phyloP scores from a whole-genome alignment of 2,888 invertebrate species.

The Aphodius granarius region DNA sequence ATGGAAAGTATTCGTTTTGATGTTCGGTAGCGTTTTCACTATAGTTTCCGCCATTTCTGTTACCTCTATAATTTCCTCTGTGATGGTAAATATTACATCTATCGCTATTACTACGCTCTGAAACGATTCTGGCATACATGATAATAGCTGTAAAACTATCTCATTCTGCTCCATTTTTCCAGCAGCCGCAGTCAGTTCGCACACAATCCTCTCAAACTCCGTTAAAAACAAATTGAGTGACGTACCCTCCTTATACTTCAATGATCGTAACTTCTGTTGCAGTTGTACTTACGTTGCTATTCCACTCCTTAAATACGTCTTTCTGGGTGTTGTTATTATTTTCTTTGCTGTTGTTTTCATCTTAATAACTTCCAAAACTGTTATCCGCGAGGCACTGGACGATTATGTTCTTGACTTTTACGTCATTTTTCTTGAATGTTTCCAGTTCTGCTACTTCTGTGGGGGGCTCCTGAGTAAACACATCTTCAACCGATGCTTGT shows the following conservation, averaged over 20 bases:
- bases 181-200: slow-evolving; percentile 22
- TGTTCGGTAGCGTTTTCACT: neutral
- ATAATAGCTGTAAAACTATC: slow-evolving; percentile 25
- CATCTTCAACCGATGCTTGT: slow-evolving; percentile 27
- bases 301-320: slow-evolving; percentile 20
- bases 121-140: slow-evolving; percentile 27
- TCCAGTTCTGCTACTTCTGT: slow-evolving; percentile 8
- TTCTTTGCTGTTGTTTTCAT: slow-evolving; percentile 32
- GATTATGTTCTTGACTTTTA: slow-evolving; percentile 30
- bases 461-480: slow-evolving; percentile 8
- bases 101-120: slow-evolving; percentile 26
- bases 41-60: neutral
- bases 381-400: slow-evolving; percentile 31
- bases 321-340: slow-evolving; percentile 26
- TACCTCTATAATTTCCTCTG: neutral
- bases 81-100: slow-evolving; percentile 18
- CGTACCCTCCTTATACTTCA: slow-evolving; percentile 21
- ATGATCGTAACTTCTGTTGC: slow-evolving; percentile 22
- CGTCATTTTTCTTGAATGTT: slow-evolving; percentile 28
- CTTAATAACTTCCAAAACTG: slow-evolving; percentile 32
- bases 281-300: slow-evolving; percentile 23
- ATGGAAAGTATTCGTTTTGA: neutral
- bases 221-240: slow-evolving; percentile 22
- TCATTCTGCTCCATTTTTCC: slow-evolving; percentile 22
- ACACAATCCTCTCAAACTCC: slow-evolving; percentile 27